Percentiles rank a stretch among this genome's conserved stretches.
Conservation (phyloP, 2,888 invertebrate species). For the Eupithecia abbreviata region DNA sequence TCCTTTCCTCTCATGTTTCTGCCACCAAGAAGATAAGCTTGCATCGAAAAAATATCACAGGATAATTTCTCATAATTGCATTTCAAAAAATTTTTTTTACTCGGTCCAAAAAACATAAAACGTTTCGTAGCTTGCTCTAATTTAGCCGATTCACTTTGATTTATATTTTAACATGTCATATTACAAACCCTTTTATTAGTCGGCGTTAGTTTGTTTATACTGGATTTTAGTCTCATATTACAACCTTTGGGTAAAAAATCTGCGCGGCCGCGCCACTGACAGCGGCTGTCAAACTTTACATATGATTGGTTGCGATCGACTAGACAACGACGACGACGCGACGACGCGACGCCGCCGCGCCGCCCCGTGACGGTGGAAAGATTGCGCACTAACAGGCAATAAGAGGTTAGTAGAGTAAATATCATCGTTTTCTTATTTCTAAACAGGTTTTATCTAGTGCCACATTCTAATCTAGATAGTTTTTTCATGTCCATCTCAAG, state of each 20-base stretch:
- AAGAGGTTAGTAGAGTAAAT: too few relatives aligned
- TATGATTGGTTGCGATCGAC: too few relatives aligned
- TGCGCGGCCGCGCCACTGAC: slow-evolving; percentile 50
- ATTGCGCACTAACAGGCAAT: too few relatives aligned
- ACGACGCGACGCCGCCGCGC: too few relatives aligned
- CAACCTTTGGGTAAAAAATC: slow-evolving; percentile 74
- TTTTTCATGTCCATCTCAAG: too few relatives aligned
- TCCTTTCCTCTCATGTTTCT: too few relatives aligned
- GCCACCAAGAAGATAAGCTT: neutral
- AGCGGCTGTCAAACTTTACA: slow-evolving; percentile 59
- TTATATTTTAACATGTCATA: slow-evolving; percentile 39
- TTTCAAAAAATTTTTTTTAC: neutral
- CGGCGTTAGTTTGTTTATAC: slow-evolving; percentile 73
- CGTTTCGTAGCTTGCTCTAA: slow-evolving; percentile 8
- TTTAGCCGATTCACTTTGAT: slow-evolving; percentile 40
- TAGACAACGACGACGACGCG: neutral
- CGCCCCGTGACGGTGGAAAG: too few relatives aligned
- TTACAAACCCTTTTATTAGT: slow-evolving; percentile 64
- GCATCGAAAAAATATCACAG: neutral
- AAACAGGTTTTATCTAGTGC: too few relatives aligned
- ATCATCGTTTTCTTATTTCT: too few relatives aligned
- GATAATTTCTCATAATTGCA: neutral
- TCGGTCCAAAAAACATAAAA: neutral
- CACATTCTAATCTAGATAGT: too few relatives aligned
- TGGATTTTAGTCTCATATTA: slow-evolving; percentile 78